phyloP scores from a whole-genome alignment of 2,888 invertebrate species.

The Hyppa rectilinea region DNA sequence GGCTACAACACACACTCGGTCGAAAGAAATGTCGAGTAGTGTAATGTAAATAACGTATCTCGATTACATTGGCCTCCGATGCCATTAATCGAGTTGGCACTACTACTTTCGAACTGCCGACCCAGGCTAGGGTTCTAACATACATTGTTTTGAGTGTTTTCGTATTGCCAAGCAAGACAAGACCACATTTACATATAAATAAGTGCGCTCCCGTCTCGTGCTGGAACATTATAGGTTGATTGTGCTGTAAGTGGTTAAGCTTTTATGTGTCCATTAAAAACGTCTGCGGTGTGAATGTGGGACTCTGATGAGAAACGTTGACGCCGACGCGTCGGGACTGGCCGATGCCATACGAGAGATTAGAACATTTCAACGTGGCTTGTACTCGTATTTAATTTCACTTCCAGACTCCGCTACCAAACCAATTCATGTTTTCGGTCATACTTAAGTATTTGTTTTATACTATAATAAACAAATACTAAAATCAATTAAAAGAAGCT shows the following conservation, averaged over 20 bases:
- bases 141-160: slow-evolving; percentile 40
- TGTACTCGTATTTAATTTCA: slow-evolving; percentile 20
- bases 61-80: slow-evolving; percentile 57
- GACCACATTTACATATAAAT: slow-evolving; percentile 55
- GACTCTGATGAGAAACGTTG: slow-evolving; percentile 24
- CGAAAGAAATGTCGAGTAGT: slow-evolving; percentile 52
- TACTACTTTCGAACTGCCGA: slow-evolving; percentile 44
- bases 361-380: slow-evolving; percentile 29
- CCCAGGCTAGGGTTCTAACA: slow-evolving; percentile 22
- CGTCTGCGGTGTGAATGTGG: slow-evolving; percentile 37
- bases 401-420: neutral
- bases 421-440: neutral
- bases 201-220: too few species aligned
- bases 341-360: slow-evolving; percentile 41
- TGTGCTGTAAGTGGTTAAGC: slow-evolving; percentile 26
- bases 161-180: slow-evolving; percentile 10
- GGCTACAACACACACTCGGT: slow-evolving; percentile 53
- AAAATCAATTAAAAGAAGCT: neutral
- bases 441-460: slow-evolving; percentile 1
- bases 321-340: slow-evolving; percentile 26
- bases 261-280: slow-evolving; percentile 54
- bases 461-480: slow-evolving; percentile 1
- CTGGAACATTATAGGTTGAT: too few species aligned
- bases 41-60: slow-evolving; percentile 60
- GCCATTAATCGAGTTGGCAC: slow-evolving; percentile 65